Percentiles rank a stretch among this genome's conserved stretches.
These are phyloP conservation scores for Ataeniobius toweri DNA, from an alignment of 2,797 vertebrate genomes.

Conservation along the genomic window DNA sequence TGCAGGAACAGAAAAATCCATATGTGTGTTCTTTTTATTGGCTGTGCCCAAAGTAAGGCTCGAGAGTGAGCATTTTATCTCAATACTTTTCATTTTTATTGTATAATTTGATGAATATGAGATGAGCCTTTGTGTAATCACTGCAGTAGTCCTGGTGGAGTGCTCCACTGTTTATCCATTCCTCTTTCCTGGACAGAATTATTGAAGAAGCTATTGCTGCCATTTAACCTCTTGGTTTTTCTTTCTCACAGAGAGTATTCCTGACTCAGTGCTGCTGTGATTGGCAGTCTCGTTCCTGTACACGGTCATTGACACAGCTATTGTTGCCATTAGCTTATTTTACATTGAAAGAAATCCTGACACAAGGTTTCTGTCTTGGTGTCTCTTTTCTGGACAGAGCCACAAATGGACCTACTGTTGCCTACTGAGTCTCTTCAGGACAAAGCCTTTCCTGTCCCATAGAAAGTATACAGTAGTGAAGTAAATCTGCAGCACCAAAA, in stretches of 20 bases:
- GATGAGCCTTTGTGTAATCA: conserved; percentile 14
- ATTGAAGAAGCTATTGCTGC: neutral
- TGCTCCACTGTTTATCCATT: neutral
- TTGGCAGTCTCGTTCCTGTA: neutral
- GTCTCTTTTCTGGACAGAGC: too few species aligned
- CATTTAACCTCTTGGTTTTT: neutral
- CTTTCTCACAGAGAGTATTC: neutral
- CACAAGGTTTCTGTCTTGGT: neutral
- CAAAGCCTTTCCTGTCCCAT: too few species aligned
- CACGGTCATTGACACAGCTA: neutral
- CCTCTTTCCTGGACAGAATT: neutral
- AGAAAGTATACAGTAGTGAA: too few species aligned
- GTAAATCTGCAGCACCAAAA: too few species aligned
- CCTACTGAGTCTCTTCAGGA: too few species aligned
- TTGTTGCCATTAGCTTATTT: too few species aligned
- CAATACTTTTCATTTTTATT: conserved; percentile 23
- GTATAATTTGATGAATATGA: conserved; percentile 44
- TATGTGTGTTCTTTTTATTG: neutral
- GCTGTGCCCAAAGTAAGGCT: neutral
- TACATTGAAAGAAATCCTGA: neutral
- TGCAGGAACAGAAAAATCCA: neutral
- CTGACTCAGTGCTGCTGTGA: neutral
- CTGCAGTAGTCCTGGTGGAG: neutral
- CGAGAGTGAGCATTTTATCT: neutral
- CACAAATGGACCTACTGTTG: too few species aligned